Percentiles rank a stretch among this genome's conserved stretches.
These are phyloP conservation scores for Lanistes nyassanus DNA, from an alignment of 1,140 invertebrate genomes.

Conservation along the genomic window DNA sequence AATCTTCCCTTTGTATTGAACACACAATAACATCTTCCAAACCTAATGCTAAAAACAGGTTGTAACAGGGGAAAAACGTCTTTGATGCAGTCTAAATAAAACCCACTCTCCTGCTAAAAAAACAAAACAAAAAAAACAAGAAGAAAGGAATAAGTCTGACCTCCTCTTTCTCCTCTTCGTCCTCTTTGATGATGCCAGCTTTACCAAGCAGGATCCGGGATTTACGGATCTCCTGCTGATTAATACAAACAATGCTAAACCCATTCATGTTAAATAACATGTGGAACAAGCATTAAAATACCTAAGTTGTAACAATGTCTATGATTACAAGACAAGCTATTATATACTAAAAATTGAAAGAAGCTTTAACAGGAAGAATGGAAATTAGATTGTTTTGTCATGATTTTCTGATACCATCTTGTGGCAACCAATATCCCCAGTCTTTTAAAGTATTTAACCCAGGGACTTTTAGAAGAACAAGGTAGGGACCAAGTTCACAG, in stretches of 20 bases:
- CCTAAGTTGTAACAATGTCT: too few relatives aligned
- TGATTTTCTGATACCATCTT: too few relatives aligned
- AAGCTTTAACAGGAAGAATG: too few relatives aligned
- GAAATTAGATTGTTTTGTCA: too few relatives aligned
- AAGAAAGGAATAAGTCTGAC: constrained; percentile 17
- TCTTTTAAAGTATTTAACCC: too few relatives aligned
- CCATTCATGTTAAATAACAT: background rate
- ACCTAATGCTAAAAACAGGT: background rate
- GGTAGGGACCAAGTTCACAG: too few relatives aligned
- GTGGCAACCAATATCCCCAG: too few relatives aligned
- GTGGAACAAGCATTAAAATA: too few relatives aligned
- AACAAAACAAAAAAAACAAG: background rate
- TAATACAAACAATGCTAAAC: background rate
- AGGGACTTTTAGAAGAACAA: too few relatives aligned
- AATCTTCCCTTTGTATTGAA: background rate
- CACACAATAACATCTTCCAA: background rate
- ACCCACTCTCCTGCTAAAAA: background rate
- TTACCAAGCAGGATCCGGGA: constrained; percentile 96
- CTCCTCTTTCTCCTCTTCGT: constrained; percentile 67
- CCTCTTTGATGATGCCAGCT: constrained; percentile 76
- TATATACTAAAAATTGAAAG: background rate
- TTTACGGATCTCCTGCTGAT: constrained; percentile 70
- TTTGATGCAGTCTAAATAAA: too few relatives aligned
- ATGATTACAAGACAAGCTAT: too few relatives aligned
- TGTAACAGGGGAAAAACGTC: too few relatives aligned